Conservation (phyloP, 2,888 invertebrate species). For the Alentia gelatinosa region DNA sequence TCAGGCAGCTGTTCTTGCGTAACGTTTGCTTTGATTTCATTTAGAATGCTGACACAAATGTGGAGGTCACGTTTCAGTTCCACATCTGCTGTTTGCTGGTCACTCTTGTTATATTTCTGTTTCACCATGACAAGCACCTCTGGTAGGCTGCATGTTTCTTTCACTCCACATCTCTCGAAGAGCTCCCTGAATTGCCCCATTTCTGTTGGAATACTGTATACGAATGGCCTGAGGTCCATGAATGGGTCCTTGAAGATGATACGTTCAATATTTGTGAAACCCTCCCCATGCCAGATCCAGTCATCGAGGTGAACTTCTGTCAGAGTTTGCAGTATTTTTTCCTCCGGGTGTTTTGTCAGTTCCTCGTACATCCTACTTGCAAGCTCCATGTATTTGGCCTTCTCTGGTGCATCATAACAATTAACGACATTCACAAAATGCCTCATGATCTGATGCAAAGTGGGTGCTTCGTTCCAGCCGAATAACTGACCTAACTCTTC, state of each 20-base stretch:
- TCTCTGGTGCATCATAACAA: conserved; percentile 59
- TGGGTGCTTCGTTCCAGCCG: conserved; percentile 61
- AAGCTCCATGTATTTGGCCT: conserved; percentile 63
- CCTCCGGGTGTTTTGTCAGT: conserved; percentile 51
- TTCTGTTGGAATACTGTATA: conserved; percentile 65
- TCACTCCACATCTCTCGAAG: conserved; percentile 62
- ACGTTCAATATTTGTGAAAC: conserved; percentile 63
- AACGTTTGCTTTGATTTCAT: conserved; percentile 63
- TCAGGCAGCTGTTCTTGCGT: conserved; percentile 52
- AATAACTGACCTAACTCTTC: conserved; percentile 57
- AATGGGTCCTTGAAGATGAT: conserved; percentile 62
- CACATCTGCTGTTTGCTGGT: not conserved
- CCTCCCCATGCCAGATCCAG: conserved; percentile 71
- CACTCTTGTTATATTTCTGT: conserved; percentile 58
- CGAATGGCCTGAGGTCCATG: conserved; percentile 67
- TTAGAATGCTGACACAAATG: conserved; percentile 64
- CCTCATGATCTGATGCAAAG: conserved; percentile 53
- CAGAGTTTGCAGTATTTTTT: conserved; percentile 44
- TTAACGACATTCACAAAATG: conserved; percentile 64
- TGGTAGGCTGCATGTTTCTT: conserved; percentile 57
- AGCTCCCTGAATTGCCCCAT: conserved; percentile 59
- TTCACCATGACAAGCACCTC: conserved; percentile 62
- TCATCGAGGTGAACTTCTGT: conserved; percentile 25
- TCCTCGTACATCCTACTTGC: conserved; percentile 58
- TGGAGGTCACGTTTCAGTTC: conserved; percentile 65